Percentiles rank a stretch among this genome's conserved stretches.
Evolutionary conservation across 2,797 vertebrate genomes (phyloP).

Genomic region (Poecilia velifera): DNA sequence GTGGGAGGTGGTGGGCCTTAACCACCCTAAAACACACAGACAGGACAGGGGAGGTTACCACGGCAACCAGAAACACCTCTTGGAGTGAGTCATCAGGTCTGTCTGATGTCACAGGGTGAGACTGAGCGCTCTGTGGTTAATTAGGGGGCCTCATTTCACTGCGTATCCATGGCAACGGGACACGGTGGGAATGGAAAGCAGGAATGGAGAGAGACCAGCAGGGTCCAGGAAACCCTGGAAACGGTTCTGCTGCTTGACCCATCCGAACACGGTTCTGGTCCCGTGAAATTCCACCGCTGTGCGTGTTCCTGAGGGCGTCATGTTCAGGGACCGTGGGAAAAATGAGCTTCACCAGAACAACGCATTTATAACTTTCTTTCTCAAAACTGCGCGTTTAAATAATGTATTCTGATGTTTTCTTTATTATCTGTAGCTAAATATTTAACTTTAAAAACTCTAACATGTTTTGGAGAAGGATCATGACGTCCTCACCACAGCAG

Average conservation of each 20-base stretch:
- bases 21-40: not conserved
- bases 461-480: no score
- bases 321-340: not conserved
- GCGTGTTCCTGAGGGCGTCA: not conserved
- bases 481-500: no score
- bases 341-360: not conserved
- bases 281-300: not conserved
- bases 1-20: not conserved
- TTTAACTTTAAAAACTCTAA: no score
- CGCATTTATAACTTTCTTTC: not conserved
- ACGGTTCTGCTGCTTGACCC: not conserved
- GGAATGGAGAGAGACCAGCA: not conserved
- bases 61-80: slow-evolving; percentile 47
- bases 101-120: not conserved
- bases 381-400: not conserved
- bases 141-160: not conserved
- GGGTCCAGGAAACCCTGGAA: not conserved
- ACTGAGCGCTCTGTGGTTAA: not conserved
- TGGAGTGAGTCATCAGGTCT: not conserved
- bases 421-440: no score
- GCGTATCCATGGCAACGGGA: slow-evolving; percentile 5
- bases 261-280: not conserved
- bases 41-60: not conserved
- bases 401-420: not conserved
- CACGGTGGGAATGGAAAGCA: not conserved